A percentile compares a stretch with the other conserved stretches of the same genome.
phyloP scores from a whole-genome alignment of 2,113 vertebrate genomes.

The Paradoxurus hermaphroditus region DNA sequence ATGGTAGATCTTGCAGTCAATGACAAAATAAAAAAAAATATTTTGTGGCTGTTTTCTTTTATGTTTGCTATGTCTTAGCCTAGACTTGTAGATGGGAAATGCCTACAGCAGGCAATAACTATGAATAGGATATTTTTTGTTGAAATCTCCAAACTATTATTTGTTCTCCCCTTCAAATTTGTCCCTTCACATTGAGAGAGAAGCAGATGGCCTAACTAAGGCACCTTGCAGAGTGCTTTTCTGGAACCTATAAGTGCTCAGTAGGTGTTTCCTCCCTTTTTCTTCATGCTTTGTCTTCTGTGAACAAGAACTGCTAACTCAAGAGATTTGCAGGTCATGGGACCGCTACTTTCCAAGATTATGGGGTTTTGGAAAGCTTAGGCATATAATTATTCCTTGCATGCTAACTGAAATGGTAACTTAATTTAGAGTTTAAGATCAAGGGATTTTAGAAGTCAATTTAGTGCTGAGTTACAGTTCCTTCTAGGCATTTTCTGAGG shows the following conservation, averaged over 20 bases:
- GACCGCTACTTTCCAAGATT: background rate
- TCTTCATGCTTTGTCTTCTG: background rate
- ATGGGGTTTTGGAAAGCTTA: background rate
- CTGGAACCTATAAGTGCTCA: background rate
- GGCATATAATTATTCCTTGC: background rate
- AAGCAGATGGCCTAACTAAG: background rate
- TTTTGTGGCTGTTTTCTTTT: background rate
- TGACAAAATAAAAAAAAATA: background rate
- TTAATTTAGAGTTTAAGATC: background rate
- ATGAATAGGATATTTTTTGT: background rate
- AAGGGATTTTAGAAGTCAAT: background rate
- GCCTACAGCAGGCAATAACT: background rate
- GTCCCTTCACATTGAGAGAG: background rate
- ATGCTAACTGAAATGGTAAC: background rate
- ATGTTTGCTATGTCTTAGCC: background rate
- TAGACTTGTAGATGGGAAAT: background rate
- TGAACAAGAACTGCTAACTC: background rate
- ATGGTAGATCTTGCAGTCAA: background rate
- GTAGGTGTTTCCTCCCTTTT: background rate
- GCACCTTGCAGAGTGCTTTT: rapidly evolving
- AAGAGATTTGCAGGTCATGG: background rate
- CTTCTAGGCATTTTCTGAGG: background rate
- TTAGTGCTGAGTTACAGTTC: background rate
- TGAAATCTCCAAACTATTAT: background rate
- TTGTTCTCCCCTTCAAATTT: background rate